Evolutionary conservation across 2,113 vertebrate species (phyloP).

Genomic region (Agelaius tricolor): DNA sequence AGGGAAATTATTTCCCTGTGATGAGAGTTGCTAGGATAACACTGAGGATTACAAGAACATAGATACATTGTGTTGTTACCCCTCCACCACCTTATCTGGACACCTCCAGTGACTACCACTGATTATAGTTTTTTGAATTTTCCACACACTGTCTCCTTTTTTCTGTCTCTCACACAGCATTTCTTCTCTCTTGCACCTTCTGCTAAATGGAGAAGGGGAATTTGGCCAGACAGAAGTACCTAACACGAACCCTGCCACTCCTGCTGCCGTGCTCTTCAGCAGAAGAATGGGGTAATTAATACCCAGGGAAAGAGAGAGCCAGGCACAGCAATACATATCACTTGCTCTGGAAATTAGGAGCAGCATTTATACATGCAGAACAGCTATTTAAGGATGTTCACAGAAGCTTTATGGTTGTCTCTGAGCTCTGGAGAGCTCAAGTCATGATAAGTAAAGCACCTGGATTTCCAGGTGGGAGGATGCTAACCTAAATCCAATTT

Average conservation of each 20-base stretch:
- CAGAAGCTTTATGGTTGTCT: conserved; percentile 11
- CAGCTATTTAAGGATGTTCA: conserved; percentile 40
- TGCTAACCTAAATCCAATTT: conserved; percentile 11
- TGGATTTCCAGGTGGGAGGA: conserved; percentile 36
- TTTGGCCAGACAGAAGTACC: background rate
- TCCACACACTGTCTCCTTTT: background rate
- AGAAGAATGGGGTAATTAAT: background rate
- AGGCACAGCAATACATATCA: background rate
- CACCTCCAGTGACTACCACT: background rate
- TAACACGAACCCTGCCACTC: background rate
- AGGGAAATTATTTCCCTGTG: background rate
- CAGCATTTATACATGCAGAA: background rate
- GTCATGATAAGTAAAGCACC: conserved; percentile 32
- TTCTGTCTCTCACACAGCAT: rapidly evolving
- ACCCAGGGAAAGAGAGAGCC: background rate
- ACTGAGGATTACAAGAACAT: background rate
- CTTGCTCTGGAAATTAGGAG: background rate
- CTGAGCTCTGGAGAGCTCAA: background rate
- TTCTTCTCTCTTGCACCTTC: background rate
- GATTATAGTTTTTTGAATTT: background rate
- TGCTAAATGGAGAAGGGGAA: background rate
- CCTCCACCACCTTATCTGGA: background rate
- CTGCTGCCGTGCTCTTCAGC: background rate
- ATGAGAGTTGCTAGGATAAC: background rate
- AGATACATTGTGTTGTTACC: background rate